Conservation (phyloP, 2,888 invertebrate genomes). For the Scaptodrosophila latifasciaeformis region DNA sequence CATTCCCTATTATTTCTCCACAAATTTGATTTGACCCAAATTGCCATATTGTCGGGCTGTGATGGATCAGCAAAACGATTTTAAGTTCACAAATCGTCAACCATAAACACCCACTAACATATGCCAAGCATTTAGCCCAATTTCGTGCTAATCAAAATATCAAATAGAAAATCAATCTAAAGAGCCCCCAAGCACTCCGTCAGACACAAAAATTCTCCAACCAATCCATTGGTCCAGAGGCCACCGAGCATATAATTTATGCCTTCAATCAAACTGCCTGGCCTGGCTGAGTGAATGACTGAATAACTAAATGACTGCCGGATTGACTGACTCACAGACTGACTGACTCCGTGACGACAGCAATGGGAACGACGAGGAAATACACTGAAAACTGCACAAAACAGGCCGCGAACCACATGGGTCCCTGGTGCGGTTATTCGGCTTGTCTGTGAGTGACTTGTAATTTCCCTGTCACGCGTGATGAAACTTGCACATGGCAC, state of each 20-base stretch:
- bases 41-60: too few relatives aligned
- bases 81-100: neutral
- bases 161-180: conserved; percentile 36
- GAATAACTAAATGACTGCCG: conserved; percentile 28
- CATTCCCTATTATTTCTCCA: too few relatives aligned
- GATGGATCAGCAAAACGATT: neutral
- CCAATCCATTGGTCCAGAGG: neutral
- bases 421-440: too few relatives aligned
- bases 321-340: conserved; percentile 11
- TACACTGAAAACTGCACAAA: too few relatives aligned
- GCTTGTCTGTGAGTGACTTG: too few relatives aligned
- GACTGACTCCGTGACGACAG: neutral
- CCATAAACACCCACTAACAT: conserved; percentile 16
- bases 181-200: conserved; percentile 19
- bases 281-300: conserved; percentile 15
- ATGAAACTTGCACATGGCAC: conserved; percentile 56
- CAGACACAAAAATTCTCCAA: conserved; percentile 34
- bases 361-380: too few relatives aligned
- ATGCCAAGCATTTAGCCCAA: conserved; percentile 22
- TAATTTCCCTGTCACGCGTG: conserved; percentile 50
- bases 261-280: conserved; percentile 47
- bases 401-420: neutral
- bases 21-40: too few relatives aligned
- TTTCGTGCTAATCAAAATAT: conserved; percentile 52
- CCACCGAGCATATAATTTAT: conserved; percentile 44